Evolutionary conservation across 2,888 invertebrate genomes (phyloP).

Genomic region (Agrochola lychnidis): DNA sequence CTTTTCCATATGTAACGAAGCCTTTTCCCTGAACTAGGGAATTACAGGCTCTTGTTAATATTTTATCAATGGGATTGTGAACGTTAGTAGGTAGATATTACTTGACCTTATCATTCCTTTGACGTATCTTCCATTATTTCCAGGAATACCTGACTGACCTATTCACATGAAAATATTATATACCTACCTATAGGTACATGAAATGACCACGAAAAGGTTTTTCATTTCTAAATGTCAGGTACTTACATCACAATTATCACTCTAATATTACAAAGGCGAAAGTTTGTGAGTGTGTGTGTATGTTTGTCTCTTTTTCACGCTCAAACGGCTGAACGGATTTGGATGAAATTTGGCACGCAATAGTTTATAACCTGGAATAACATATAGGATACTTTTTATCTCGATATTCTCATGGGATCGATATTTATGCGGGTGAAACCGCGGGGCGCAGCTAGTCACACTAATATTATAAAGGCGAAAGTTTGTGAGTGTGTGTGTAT

Average conservation of each 20-base stretch:
- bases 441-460: too few relatives aligned
- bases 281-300: too few relatives aligned
- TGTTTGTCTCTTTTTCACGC: too few relatives aligned
- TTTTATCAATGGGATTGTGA: constrained; percentile 1
- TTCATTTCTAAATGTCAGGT: background rate
- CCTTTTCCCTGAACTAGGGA: background rate
- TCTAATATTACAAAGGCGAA: too few relatives aligned
- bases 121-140: constrained; percentile 4
- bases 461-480: too few relatives aligned
- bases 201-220: constrained; percentile 9
- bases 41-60: background rate
- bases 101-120: constrained; percentile 2
- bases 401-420: too few relatives aligned
- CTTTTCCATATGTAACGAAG: background rate
- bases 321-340: too few relatives aligned
- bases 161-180: constrained; percentile 4
- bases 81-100: background rate
- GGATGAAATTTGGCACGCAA: too few relatives aligned
- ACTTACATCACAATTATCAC: background rate
- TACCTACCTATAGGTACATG: background rate
- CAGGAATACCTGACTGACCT: background rate
- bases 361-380: too few relatives aligned
- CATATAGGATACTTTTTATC: too few relatives aligned
- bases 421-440: too few relatives aligned
- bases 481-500: too few relatives aligned